These are phyloP conservation scores for Branchinecta sandiegonensis DNA, from an alignment of 2,888 invertebrate species.

Conservation along the genomic window DNA sequence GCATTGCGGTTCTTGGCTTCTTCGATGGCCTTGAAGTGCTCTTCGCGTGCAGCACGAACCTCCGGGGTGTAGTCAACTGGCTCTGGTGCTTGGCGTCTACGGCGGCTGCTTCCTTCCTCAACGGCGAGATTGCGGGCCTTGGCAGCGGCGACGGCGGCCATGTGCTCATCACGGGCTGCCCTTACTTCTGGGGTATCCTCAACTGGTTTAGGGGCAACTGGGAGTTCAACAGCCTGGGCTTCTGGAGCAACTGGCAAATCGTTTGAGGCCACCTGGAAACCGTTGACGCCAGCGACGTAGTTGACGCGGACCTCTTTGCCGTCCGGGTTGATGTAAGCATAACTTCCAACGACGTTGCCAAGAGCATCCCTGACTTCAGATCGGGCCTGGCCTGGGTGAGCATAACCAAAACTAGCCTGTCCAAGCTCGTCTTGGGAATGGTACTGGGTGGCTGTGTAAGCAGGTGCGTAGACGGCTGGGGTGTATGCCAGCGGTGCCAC, in stretches of 20 bases:
- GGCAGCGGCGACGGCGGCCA: conserved; percentile 20
- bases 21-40: background rate
- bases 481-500: background rate
- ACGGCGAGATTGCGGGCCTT: conserved; percentile 15
- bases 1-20: background rate
- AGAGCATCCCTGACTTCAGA: conserved; percentile 25
- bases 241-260: conserved; percentile 32
- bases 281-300: conserved; percentile 37
- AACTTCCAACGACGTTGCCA: conserved; percentile 34
- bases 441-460: conserved; percentile 25
- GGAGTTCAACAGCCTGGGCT: conserved; percentile 16
- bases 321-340: conserved; percentile 38
- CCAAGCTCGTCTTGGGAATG: conserved; percentile 27
- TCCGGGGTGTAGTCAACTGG: conserved; percentile 15
- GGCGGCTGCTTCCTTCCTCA: conserved; percentile 10
- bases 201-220: conserved; percentile 24
- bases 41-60: conserved; percentile 21
- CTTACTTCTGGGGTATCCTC: conserved; percentile 26
- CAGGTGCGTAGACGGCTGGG: conserved; percentile 15
- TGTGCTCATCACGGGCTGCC: conserved; percentile 27
- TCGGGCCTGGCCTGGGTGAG: conserved; percentile 25
- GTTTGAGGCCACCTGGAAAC: conserved; percentile 37
- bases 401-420: conserved; percentile 27
- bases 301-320: conserved; percentile 35
- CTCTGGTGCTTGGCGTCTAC: background rate